phyloP scores from a whole-genome alignment of 2,797 vertebrate species.

The Periophthalmus magnuspinnatus region DNA sequence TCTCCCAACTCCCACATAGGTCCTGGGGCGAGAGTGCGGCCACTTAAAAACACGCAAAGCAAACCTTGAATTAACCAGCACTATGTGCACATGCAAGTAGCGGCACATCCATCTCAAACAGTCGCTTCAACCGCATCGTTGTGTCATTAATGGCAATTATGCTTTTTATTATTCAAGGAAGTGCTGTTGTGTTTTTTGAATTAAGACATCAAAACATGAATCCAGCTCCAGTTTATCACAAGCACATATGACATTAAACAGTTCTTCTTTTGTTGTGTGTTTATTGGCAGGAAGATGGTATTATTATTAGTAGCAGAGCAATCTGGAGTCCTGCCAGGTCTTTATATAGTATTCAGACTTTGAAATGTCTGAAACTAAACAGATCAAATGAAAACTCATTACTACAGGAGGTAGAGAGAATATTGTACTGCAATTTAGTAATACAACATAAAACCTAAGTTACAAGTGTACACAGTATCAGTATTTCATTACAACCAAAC shows the following conservation, averaged over 20 bases:
- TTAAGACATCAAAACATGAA: not conserved
- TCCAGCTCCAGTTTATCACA: not conserved
- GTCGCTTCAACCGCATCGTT: slow-evolving; percentile 18
- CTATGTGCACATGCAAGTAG: slow-evolving; percentile 48
- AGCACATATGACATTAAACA: slow-evolving; percentile 5
- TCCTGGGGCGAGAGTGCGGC: slow-evolving; percentile 58
- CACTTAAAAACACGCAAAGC: slow-evolving; percentile 55
- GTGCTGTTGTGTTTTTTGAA: not conserved
- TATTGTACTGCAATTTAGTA: not conserved
- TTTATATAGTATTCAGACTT: not conserved
- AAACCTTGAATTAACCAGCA: slow-evolving; percentile 54
- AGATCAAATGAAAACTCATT: slow-evolving; percentile 3
- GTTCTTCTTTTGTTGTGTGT: slow-evolving; percentile 5
- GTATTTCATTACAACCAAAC: not conserved
- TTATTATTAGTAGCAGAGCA: not conserved
- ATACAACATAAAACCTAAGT: not conserved
- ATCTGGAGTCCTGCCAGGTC: not conserved
- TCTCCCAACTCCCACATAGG: slow-evolving; percentile 17
- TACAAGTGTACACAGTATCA: not conserved
- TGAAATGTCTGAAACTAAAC: not conserved
- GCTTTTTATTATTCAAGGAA: slow-evolving; percentile 6
- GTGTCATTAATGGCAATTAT: slow-evolving; percentile 4
- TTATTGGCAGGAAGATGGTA: not conserved
- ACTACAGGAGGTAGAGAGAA: slow-evolving; percentile 1
- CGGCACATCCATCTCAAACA: slow-evolving; percentile 43